phyloP scores from a whole-genome alignment of 2,888 invertebrate genomes.

The Parapristionchus giblindavisi region DNA sequence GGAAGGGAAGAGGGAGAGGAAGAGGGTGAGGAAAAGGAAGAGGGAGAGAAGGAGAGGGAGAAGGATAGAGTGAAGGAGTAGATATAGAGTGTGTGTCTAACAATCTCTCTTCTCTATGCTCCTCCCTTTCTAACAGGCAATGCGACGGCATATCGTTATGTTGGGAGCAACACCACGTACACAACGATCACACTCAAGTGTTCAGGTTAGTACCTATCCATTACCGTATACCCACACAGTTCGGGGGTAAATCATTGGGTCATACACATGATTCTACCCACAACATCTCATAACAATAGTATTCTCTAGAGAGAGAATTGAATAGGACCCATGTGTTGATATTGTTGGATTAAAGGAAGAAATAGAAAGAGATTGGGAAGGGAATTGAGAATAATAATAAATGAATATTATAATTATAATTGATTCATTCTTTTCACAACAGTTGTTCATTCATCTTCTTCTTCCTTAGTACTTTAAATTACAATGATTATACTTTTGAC shows the following conservation, averaged over 20 bases:
- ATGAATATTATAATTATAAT: too few relatives aligned
- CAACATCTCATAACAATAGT: neutral
- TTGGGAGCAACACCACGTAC: constrained; percentile 55
- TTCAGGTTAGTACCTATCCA: constrained; percentile 46
- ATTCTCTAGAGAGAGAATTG: too few relatives aligned
- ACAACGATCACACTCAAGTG: constrained; percentile 53
- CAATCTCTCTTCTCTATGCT: neutral
- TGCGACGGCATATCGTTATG: constrained; percentile 34
- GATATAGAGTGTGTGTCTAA: neutral
- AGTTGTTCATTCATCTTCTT: too few relatives aligned
- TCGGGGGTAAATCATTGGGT: neutral
- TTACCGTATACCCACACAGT: neutral
- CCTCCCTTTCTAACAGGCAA: constrained; percentile 3
- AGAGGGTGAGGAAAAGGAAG: neutral
- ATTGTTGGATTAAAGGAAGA: too few relatives aligned
- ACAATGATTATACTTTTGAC: too few relatives aligned
- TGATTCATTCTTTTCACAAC: too few relatives aligned
- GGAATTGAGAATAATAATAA: too few relatives aligned
- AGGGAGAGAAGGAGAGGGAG: neutral
- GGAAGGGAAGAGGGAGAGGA: neutral
- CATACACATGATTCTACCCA: neutral
- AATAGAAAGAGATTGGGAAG: too few relatives aligned
- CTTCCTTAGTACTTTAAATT: too few relatives aligned
- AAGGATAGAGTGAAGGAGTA: constrained; percentile 14
- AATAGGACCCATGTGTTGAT: too few relatives aligned